Conservation (phyloP, 1,140 invertebrate genomes). For the Melanaphis sacchari region DNA sequence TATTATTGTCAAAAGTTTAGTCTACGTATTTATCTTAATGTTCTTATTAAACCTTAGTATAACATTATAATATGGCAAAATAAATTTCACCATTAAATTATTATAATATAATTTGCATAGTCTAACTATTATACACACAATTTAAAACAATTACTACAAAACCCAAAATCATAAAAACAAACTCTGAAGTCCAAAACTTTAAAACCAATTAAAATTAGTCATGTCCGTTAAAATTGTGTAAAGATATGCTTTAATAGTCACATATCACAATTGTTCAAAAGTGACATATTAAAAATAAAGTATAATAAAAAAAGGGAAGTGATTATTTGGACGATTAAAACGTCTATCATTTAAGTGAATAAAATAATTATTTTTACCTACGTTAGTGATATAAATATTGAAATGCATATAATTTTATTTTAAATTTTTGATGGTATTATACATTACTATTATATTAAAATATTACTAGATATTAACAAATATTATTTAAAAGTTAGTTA, state of each 20-base stretch:
- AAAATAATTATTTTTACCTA: too few relatives aligned
- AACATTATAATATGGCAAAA: background rate
- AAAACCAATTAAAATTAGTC: background rate
- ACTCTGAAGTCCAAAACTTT: background rate
- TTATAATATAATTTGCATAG: background rate
- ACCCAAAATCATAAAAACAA: background rate
- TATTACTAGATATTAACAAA: too few relatives aligned
- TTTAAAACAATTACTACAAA: background rate
- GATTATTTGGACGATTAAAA: too few relatives aligned
- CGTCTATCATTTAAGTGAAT: too few relatives aligned
- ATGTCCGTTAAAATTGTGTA: background rate
- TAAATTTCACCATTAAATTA: background rate
- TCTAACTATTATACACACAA: background rate
- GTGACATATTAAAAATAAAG: background rate
- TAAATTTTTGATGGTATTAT: too few relatives aligned
- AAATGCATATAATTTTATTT: too few relatives aligned
- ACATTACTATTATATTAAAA: too few relatives aligned
- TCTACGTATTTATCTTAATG: background rate
- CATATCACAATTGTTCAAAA: background rate
- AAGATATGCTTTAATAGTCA: background rate
- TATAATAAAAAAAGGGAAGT: too few relatives aligned
- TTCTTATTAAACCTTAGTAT: background rate
- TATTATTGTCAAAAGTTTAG: background rate
- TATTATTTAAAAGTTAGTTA: too few relatives aligned
- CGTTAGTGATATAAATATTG: too few relatives aligned